A percentile compares a stretch with the other conserved stretches of the same genome.
Evolutionary conservation across 1,140 invertebrate genomes (phyloP).

Genomic region (Vanessa tameamea): DNA sequence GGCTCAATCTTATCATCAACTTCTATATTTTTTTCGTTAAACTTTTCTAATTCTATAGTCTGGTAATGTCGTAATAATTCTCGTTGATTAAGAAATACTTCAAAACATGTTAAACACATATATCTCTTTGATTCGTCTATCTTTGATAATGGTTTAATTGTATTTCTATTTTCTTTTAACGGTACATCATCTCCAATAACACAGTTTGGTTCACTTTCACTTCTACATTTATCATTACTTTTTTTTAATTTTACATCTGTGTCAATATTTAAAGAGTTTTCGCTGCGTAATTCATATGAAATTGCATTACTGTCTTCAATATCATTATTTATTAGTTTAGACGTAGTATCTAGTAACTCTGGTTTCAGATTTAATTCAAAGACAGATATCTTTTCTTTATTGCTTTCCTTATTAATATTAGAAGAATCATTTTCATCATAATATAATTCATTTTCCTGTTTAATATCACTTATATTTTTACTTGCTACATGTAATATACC

Average conservation of each 20-base stretch:
- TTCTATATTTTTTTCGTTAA: conserved; percentile 32
- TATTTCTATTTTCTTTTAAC: conserved; percentile 25
- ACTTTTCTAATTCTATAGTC: conserved; percentile 31
- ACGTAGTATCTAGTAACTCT: neutral
- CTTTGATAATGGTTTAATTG: conserved; percentile 13
- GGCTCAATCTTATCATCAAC: conserved; percentile 36
- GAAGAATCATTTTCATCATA: conserved; percentile 21
- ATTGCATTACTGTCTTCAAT: conserved; percentile 1
- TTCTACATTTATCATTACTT: neutral
- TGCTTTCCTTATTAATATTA: neutral
- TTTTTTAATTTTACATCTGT: neutral
- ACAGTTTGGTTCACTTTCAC: neutral
- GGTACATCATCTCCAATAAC: conserved; percentile 2
- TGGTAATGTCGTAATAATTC: conserved; percentile 53
- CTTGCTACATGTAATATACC: conserved; percentile 7
- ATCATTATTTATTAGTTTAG: conserved; percentile 5
- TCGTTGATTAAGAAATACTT: conserved; percentile 38
- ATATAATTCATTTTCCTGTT: conserved; percentile 15
- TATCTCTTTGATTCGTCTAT: conserved; percentile 23
- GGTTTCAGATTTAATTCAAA: neutral
- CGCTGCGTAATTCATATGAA: neutral
- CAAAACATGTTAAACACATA: conserved; percentile 58
- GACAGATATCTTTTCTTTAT: neutral
- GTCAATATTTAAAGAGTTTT: neutral
- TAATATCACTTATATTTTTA: conserved; percentile 16